These are phyloP conservation scores for Tiaroga cobitis DNA, from an alignment of 2,797 vertebrate species.

Conservation along the genomic window DNA sequence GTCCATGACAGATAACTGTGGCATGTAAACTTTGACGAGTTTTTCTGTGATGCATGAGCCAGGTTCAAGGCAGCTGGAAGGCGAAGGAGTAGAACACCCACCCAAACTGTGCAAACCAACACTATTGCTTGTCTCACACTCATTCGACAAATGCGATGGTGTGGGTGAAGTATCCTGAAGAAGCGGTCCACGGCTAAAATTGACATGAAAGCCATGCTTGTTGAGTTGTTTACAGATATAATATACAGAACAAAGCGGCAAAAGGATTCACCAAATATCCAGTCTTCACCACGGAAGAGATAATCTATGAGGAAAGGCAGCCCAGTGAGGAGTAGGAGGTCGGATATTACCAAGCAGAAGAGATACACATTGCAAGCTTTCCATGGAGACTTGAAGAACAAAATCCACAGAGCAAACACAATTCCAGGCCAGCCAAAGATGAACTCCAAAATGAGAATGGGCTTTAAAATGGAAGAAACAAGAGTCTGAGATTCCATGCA, in stretches of 20 bases:
- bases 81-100: conserved; percentile 66
- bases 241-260: conserved; percentile 76
- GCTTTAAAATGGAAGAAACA: conserved; percentile 55
- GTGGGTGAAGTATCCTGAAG: conserved; percentile 77
- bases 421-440: conserved; percentile 73
- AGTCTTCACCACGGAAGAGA: conserved; percentile 58
- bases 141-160: conserved; percentile 67
- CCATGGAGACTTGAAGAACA: conserved; percentile 75
- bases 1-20: conserved; percentile 46
- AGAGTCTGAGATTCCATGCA: conserved; percentile 10
- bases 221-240: conserved; percentile 74
- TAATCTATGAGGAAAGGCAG: conserved; percentile 75
- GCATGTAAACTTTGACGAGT: conserved; percentile 46
- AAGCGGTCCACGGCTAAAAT: conserved; percentile 76
- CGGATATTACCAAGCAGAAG: conserved; percentile 75
- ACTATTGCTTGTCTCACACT: conserved; percentile 21
- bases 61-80: conserved; percentile 70
- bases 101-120: conserved; percentile 66
- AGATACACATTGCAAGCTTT: conserved; percentile 72
- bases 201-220: conserved; percentile 76
- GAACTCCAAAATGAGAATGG: conserved; percentile 74
- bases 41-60: conserved; percentile 40
- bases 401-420: conserved; percentile 73
- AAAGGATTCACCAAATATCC: conserved; percentile 65
- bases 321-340: conserved; percentile 76